A percentile compares a stretch with the other conserved stretches of the same genome.
Conservation (phyloP, 2,888 invertebrate species). For the Dolichomitus sp. region DNA sequence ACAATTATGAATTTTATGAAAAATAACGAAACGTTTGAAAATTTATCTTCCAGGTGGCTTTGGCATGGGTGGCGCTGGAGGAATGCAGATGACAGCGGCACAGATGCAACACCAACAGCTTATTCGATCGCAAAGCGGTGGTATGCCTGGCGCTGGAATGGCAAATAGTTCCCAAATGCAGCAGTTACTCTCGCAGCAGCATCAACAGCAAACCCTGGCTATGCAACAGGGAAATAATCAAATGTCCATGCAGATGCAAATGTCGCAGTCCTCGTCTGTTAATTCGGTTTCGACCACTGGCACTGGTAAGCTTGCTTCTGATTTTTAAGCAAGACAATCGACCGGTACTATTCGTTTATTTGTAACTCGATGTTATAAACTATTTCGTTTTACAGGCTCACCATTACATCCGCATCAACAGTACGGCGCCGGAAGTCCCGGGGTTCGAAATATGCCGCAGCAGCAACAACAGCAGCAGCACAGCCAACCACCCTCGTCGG, state of each 20-base stretch:
- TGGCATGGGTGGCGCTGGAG: constrained; percentile 83
- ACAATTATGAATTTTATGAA: neutral
- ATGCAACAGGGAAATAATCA: constrained; percentile 87
- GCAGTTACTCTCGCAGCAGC: constrained; percentile 87
- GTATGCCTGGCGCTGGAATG: constrained; percentile 83
- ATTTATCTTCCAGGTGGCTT: constrained; percentile 79
- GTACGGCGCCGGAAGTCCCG: constrained; percentile 83
- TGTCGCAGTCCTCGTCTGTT: constrained; percentile 85
- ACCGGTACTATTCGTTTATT: neutral
- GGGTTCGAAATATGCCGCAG: constrained; percentile 83
- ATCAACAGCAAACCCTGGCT: constrained; percentile 86
- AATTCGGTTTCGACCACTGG: constrained; percentile 81
- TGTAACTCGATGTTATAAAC: neutral
- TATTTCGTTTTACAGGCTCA: constrained; percentile 75
- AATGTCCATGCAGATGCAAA: constrained; percentile 88
- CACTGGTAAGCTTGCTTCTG: constrained; percentile 81
- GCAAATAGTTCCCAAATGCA: constrained; percentile 86
- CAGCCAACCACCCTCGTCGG: constrained; percentile 77
- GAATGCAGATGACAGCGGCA: constrained; percentile 86
- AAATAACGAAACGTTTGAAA: neutral
- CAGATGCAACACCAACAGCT: constrained; percentile 87
- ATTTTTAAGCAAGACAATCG: neutral
- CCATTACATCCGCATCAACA: constrained; percentile 86
- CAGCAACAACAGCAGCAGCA: constrained; percentile 79
- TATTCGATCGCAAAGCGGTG: constrained; percentile 84